phyloP scores from a whole-genome alignment of 2,113 vertebrate species.

The Gobius niger region DNA sequence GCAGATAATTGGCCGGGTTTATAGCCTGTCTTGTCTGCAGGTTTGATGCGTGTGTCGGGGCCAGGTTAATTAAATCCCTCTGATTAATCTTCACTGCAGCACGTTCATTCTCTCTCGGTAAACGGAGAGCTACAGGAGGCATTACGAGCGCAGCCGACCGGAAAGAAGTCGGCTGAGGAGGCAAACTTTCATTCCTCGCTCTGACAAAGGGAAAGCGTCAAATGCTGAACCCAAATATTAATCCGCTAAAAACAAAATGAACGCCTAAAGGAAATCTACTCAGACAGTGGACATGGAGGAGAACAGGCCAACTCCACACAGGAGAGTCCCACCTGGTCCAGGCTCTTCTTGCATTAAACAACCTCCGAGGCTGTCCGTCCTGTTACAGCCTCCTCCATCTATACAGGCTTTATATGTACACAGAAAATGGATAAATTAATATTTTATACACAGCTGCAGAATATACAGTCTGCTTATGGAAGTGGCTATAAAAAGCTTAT shows the following conservation, averaged over 20 bases:
- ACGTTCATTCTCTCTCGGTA: conserved; percentile 56
- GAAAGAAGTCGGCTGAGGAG: conserved; percentile 54
- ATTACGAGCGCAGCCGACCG: conserved; percentile 47
- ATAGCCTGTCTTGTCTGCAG: conserved; percentile 74
- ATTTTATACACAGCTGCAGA: too few species aligned
- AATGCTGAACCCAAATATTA: conserved; percentile 15
- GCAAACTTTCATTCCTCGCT: conserved; percentile 42
- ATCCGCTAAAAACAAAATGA: neutral
- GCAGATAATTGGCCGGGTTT: conserved; percentile 78
- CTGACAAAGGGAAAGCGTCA: conserved; percentile 27
- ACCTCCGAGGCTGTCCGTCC: too few species aligned
- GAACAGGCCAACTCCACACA: too few species aligned
- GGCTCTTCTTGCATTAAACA: too few species aligned
- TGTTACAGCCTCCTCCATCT: too few species aligned
- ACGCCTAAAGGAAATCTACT: too few species aligned
- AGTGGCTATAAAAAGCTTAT: neutral
- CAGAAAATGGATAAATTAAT: too few species aligned
- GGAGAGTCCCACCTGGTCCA: too few species aligned
- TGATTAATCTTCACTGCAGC: conserved; percentile 79
- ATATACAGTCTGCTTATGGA: too few species aligned
- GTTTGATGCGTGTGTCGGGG: conserved; percentile 71
- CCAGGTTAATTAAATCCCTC: conserved; percentile 79
- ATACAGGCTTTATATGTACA: too few species aligned
- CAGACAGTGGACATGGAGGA: too few species aligned
- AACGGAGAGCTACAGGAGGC: conserved; percentile 24